phyloP scores from a whole-genome alignment of 2,797 vertebrate genomes.

The Chromobotia macracanthus region DNA sequence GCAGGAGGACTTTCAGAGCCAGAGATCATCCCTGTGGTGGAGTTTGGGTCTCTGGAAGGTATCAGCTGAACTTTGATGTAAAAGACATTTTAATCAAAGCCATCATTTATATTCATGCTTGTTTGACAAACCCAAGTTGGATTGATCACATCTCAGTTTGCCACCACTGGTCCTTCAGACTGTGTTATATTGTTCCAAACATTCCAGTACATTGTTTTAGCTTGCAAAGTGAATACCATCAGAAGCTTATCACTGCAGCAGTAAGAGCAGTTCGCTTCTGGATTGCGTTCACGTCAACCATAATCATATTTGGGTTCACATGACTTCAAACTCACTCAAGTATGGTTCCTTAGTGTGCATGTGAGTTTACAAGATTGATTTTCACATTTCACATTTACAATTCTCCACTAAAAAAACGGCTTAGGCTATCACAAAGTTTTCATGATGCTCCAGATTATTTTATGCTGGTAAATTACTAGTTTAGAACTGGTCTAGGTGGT shows the following conservation, averaged over 20 bases:
- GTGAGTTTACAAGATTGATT: too few relatives aligned
- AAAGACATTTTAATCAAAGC: not conserved
- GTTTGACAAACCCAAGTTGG: too few relatives aligned
- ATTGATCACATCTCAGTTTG: too few relatives aligned
- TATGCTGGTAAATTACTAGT: too few relatives aligned
- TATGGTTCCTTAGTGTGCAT: not conserved
- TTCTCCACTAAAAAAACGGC: too few relatives aligned
- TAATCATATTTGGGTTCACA: not conserved
- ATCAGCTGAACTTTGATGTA: slow-evolving; percentile 26
- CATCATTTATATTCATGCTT: too few relatives aligned
- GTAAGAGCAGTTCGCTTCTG: not conserved
- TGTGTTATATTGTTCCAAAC: not conserved
- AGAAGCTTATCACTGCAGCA: not conserved
- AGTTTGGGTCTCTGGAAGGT: slow-evolving; percentile 94
- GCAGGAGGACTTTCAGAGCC: slow-evolving; percentile 85
- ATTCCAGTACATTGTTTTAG: not conserved
- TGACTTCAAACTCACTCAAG: not conserved
- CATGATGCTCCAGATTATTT: too few relatives aligned
- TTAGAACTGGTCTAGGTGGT: too few relatives aligned
- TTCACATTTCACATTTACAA: too few relatives aligned
- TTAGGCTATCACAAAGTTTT: too few relatives aligned
- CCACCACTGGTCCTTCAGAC: too few relatives aligned
- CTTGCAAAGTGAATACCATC: not conserved
- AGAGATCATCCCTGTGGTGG: slow-evolving; percentile 86
- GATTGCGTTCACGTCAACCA: not conserved